Evolutionary conservation across 2,797 vertebrate species (phyloP).

Genomic region (Arnoldichthys spilopterus): DNA sequence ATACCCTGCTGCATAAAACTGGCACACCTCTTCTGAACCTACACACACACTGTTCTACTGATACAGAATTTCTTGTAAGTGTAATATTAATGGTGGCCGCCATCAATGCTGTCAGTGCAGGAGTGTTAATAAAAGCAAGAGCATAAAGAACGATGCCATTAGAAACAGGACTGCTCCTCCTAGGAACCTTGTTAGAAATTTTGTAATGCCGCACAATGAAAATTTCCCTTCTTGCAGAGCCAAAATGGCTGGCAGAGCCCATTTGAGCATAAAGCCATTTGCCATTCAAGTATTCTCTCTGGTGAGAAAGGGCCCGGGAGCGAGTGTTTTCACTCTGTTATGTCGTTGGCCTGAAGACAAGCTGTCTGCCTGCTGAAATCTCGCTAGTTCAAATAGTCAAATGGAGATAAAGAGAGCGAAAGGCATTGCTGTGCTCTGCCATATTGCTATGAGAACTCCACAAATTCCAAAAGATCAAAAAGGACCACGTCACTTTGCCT

Average conservation of each 20-base stretch:
- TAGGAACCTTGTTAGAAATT: constrained; percentile 30
- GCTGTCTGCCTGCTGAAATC: constrained; percentile 49
- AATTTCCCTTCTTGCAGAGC: constrained; percentile 34
- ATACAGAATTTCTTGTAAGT: constrained; percentile 33
- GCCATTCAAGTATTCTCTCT: constrained; percentile 53
- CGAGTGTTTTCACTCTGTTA: constrained; percentile 43
- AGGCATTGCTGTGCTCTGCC: constrained; percentile 30
- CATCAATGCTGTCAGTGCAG: neutral
- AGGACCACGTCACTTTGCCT: constrained; percentile 62
- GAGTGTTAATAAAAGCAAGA: constrained; percentile 19
- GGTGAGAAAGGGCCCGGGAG: constrained; percentile 43
- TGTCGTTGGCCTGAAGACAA: constrained; percentile 45
- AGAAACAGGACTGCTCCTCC: constrained; percentile 24
- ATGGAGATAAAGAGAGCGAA: constrained; percentile 44
- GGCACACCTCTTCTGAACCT: neutral
- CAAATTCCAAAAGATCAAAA: constrained; percentile 66
- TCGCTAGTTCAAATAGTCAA: constrained; percentile 53
- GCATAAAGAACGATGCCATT: constrained; percentile 13
- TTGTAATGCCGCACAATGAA: constrained; percentile 36
- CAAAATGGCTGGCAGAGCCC: constrained; percentile 40
- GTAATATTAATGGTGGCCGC: constrained; percentile 20
- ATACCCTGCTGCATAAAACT: neutral
- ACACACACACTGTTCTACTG: neutral
- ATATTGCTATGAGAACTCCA: constrained; percentile 34
- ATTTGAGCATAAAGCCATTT: constrained; percentile 50